Evolutionary conservation across 2,888 invertebrate genomes (phyloP).

Genomic region (Drosophila paramelanica): DNA sequence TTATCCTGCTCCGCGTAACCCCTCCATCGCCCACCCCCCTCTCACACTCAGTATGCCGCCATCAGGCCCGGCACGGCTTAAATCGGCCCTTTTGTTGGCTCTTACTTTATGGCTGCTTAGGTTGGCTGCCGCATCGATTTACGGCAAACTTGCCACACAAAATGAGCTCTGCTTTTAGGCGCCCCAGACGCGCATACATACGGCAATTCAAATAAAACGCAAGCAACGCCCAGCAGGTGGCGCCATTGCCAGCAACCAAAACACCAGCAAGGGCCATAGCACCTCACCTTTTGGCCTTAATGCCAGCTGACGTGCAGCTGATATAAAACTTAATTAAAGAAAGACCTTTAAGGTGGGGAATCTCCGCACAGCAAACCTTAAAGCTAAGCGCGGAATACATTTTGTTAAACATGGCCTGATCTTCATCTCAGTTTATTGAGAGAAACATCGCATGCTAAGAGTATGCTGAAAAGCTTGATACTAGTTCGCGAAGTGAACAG

Average conservation of each 20-base stretch:
- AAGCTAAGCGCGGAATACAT: conserved; percentile 2
- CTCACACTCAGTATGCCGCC: background rate
- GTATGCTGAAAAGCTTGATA: too few relatives aligned
- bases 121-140: conserved; percentile 75
- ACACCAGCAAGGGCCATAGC: conserved; percentile 35
- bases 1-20: conserved; percentile 1
- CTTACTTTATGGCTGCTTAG: conserved; percentile 78
- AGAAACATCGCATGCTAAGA: too few relatives aligned
- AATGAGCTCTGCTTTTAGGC: conserved; percentile 65
- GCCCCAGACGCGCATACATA: conserved; percentile 36
- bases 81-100: conserved; percentile 58
- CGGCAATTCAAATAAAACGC: conserved; percentile 65
- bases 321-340: conserved; percentile 62
- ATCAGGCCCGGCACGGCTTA: conserved; percentile 40
- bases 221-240: conserved; percentile 66
- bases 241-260: conserved; percentile 23
- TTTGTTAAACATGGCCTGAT: background rate
- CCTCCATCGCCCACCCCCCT: background rate
- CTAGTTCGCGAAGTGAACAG: too few relatives aligned
- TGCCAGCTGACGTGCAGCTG: conserved; percentile 63
- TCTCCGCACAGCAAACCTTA: conserved; percentile 10
- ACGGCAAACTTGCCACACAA: conserved; percentile 67
- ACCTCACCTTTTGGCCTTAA: conserved; percentile 60
- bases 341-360: conserved; percentile 25
- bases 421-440: too few relatives aligned